A percentile compares a stretch with the other conserved stretches of the same genome.
These are phyloP conservation scores for Phymastichus coffea DNA, from an alignment of 1,140 invertebrate species.

Conservation along the genomic window DNA sequence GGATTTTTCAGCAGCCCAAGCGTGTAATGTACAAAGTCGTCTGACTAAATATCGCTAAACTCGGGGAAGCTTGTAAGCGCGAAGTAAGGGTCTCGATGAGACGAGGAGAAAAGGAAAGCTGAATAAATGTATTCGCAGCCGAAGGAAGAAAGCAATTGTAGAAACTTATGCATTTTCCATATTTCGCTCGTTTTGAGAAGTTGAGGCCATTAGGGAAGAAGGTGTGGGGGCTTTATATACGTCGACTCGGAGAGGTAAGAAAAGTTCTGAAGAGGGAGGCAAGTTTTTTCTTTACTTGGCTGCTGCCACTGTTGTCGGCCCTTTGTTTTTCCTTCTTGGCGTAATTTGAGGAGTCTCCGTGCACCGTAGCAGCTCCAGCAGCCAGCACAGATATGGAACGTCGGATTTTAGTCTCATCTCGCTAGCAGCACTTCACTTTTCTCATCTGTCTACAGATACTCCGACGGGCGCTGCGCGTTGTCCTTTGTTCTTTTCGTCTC, in stretches of 20 bases:
- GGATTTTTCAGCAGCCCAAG: too few relatives aligned
- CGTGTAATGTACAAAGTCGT: too few relatives aligned
- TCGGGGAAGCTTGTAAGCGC: too few relatives aligned
- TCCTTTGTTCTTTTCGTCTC: neutral
- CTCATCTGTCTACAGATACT: conserved; percentile 17
- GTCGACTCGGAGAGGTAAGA: conserved; percentile 37
- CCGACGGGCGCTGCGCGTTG: too few relatives aligned
- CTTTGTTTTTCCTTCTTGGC: conserved; percentile 39
- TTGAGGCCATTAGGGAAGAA: conserved; percentile 7
- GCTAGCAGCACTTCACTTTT: conserved; percentile 12
- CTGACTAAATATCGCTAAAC: too few relatives aligned
- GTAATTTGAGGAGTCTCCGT: conserved; percentile 38
- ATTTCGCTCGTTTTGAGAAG: conserved; percentile 15
- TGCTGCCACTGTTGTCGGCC: too few relatives aligned
- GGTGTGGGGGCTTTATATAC: neutral
- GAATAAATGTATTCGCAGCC: too few relatives aligned
- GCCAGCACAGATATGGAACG: too few relatives aligned
- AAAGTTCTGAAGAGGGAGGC: conserved; percentile 47
- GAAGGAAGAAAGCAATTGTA: conserved; percentile 18
- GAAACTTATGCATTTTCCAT: conserved; percentile 13
- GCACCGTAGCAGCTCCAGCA: conserved; percentile 28
- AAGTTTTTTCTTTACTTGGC: conserved; percentile 42
- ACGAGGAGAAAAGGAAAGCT: too few relatives aligned
- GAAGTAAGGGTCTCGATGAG: too few relatives aligned
- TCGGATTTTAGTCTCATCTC: conserved; percentile 30